A percentile compares a stretch with the other conserved stretches of the same genome.
These are phyloP conservation scores for Malurus splendens DNA, from an alignment of 2,797 vertebrate species.

Conservation along the genomic window DNA sequence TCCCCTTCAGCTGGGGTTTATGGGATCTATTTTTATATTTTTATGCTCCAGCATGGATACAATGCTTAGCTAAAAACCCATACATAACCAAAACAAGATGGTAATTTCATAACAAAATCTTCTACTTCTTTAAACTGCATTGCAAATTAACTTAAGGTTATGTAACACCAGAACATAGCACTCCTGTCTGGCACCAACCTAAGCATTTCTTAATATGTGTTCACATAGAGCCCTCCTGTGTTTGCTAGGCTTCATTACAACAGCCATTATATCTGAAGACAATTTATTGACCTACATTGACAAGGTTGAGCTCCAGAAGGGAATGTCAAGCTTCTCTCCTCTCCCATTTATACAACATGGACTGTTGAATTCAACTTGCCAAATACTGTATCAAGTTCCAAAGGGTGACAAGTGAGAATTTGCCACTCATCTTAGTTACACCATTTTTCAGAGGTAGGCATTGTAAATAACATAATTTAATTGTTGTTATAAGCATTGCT, in stretches of 20 bases:
- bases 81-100: not conserved
- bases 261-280: not conserved
- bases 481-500: not conserved
- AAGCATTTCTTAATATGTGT: not conserved
- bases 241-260: conserved; percentile 13
- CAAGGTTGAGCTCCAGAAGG: not conserved
- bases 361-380: not conserved
- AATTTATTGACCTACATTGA: not conserved
- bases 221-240: conserved; percentile 52
- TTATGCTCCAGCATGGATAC: not conserved
- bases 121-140: not conserved
- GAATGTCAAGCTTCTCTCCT: not conserved
- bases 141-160: not conserved
- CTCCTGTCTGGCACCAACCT: not conserved
- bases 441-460: not conserved
- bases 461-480: not conserved
- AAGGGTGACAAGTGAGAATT: not conserved
- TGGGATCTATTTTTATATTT: not conserved
- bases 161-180: not conserved
- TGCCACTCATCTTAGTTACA: not conserved
- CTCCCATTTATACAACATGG: not conserved
- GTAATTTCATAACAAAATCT: not conserved
- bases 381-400: not conserved
- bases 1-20: not conserved
- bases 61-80: not conserved